Percentiles rank a stretch among this genome's conserved stretches.
These are phyloP conservation scores for Calameuta pallipes DNA, from an alignment of 2,888 invertebrate species.

Conservation along the genomic window DNA sequence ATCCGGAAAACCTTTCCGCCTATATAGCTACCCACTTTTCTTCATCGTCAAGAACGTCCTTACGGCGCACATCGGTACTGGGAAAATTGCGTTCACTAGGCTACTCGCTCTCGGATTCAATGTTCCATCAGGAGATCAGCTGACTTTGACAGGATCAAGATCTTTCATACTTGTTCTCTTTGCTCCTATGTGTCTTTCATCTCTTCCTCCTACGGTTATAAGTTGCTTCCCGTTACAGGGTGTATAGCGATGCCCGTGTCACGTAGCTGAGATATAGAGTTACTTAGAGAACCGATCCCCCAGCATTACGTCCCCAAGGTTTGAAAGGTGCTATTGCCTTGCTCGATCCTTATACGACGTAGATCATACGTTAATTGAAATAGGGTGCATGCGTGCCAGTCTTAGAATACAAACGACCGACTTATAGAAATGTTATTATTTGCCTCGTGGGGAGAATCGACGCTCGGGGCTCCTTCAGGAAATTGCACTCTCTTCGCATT, in stretches of 20 bases:
- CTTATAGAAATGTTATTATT: conserved; percentile 67
- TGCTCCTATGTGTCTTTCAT: neutral
- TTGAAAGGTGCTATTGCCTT: conserved; percentile 51
- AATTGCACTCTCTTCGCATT: conserved; percentile 54
- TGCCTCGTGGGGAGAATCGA: conserved; percentile 37
- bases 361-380: conserved; percentile 67
- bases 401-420: conserved; percentile 66
- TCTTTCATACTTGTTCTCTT: neutral
- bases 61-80: neutral
- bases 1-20: neutral
- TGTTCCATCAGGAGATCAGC: neutral
- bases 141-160: neutral
- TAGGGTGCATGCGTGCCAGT: conserved; percentile 59
- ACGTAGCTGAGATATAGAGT: conserved; percentile 66
- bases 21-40: neutral
- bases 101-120: neutral
- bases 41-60: neutral
- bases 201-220: conserved; percentile 20
- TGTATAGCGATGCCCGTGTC: conserved; percentile 44
- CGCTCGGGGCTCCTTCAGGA: conserved; percentile 45
- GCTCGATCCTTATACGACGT: conserved; percentile 57
- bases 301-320: conserved; percentile 55
- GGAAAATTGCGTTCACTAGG: neutral
- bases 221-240: conserved; percentile 43
- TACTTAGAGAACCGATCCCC: conserved; percentile 62